Conservation (phyloP, 2,888 invertebrate genomes). For the Ormia ochracea region DNA sequence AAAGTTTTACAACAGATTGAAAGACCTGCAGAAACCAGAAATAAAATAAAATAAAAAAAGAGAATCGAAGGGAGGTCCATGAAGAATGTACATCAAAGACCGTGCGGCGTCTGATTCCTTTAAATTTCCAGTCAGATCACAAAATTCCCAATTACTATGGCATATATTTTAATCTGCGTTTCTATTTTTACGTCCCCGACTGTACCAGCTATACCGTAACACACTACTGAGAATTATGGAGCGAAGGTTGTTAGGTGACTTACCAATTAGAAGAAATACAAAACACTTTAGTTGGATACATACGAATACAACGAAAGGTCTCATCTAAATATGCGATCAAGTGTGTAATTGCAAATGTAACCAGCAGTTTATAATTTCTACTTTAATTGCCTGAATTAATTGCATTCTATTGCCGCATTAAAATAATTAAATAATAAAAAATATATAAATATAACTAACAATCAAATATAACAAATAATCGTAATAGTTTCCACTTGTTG, state of each 20-base stretch:
- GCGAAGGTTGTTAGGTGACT: conserved; percentile 45
- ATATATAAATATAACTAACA: not conserved
- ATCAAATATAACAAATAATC: not conserved
- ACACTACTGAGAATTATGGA: conserved; percentile 19
- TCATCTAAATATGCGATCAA: not conserved
- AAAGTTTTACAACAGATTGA: too few relatives aligned
- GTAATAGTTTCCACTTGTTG: conserved; percentile 10
- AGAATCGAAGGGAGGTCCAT: too few relatives aligned
- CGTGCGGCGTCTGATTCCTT: too few relatives aligned
- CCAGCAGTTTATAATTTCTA: conserved; percentile 15
- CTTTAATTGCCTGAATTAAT: conserved; percentile 20
- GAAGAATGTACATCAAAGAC: too few relatives aligned
- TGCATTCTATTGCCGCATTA: not conserved
- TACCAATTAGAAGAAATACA: conserved; percentile 4
- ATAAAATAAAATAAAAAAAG: too few relatives aligned
- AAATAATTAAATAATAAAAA: conserved; percentile 3
- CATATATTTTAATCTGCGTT: not conserved
- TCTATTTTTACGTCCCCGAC: conserved; percentile 6
- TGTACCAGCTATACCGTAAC: not conserved
- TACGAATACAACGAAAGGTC: not conserved
- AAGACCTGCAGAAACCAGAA: too few relatives aligned
- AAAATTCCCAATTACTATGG: not conserved
- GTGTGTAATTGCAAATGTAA: not conserved
- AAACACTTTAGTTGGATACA: not conserved
- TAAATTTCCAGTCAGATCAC: too few relatives aligned